These are phyloP conservation scores for Zaprionus obscuricornis DNA, from an alignment of 2,888 invertebrate genomes.

Conservation along the genomic window DNA sequence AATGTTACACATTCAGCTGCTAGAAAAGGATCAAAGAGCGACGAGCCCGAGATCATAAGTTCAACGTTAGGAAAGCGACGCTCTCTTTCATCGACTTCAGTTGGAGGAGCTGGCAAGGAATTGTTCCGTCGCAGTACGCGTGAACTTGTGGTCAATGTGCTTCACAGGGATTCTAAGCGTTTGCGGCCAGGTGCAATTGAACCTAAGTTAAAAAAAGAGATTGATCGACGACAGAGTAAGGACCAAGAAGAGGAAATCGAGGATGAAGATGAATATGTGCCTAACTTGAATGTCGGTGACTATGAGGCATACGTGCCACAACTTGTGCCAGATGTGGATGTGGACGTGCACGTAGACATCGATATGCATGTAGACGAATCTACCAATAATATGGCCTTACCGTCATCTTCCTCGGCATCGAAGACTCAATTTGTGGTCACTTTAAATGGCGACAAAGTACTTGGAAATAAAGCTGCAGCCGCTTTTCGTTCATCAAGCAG, in stretches of 20 bases:
- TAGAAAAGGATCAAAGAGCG: conserved; percentile 18
- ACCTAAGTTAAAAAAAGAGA: conserved; percentile 26
- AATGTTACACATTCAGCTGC: no score
- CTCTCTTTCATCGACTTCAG: conserved; percentile 6
- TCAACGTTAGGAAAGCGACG: conserved; percentile 46
- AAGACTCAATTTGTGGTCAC: conserved; percentile 92
- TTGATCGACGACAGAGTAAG: conserved; percentile 34
- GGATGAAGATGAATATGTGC: conserved; percentile 82
- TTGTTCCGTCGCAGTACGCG: conserved; percentile 74
- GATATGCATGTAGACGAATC: conserved; percentile 57
- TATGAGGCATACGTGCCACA: conserved; percentile 78
- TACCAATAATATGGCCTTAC: no score
- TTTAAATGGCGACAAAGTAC: conserved; percentile 86
- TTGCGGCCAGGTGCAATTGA: conserved; percentile 31
- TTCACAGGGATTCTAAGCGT: conserved; percentile 49
- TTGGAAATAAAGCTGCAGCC: conserved; percentile 17
- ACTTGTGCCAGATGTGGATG: conserved; percentile 25
- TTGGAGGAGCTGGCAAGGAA: conserved; percentile 36
- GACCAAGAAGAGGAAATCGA: conserved; percentile 71
- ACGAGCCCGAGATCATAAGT: conserved; percentile 57
- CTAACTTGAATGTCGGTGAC: conserved; percentile 70
- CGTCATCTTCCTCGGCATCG: no score
- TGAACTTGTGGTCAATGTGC: conserved; percentile 78
- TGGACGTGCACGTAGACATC: conserved; percentile 43
- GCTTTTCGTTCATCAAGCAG: conserved; percentile 55